Evolutionary conservation across 2,797 vertebrate species (phyloP), one percentile per base, ranked within the genome.

Genomic region (Enteromius afrohamiltoni): DNA sequence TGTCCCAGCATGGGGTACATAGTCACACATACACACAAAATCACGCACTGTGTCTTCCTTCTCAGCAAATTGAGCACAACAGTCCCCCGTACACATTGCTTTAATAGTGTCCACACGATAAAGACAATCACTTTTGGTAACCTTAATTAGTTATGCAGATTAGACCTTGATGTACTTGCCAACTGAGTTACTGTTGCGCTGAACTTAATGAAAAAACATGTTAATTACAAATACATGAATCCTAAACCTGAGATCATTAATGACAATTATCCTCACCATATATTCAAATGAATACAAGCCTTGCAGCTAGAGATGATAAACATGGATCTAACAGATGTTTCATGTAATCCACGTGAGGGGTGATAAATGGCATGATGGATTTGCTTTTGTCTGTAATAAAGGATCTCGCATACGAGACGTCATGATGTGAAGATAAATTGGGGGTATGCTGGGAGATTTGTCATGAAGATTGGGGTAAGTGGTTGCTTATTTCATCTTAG

Each of bases 141-240:
- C 23, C n/a, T 37, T 68, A 68, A 79, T 68, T 67, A 68, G 19
- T 68, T 37, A 55, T 45, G 67, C 21, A 70, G 40, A 70, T 70
- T 58, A 60, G 87, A 91, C 91, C 89, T 89, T 86, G 86, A 90
- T 76, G 82, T 85, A 90, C 91, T 91, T 91, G 88, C 89, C 90
- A 87, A 78, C 73, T 85, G 89, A 88, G 83, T 86, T 49, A 51
- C 49, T 88, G 47, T 47, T 42, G 85, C 85, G 75, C 87, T 86
- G 88, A 88, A 86, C 9, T 80, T 91, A 91, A 92, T 92, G 88
- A 91, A 92, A 89, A 91, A 88, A 85, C 89, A 82, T 77, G 70
- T 82, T 88, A 84, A 91, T 92, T 89, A 89, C 85, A 86, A 83
- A 76, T 87, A 80, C 83, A 83, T 88, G 77, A 86, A 90, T 86